Base-by-base conservation (phyloP, 2,888 invertebrate genomes). In the Chaetogeoica ovagalla region DNA sequence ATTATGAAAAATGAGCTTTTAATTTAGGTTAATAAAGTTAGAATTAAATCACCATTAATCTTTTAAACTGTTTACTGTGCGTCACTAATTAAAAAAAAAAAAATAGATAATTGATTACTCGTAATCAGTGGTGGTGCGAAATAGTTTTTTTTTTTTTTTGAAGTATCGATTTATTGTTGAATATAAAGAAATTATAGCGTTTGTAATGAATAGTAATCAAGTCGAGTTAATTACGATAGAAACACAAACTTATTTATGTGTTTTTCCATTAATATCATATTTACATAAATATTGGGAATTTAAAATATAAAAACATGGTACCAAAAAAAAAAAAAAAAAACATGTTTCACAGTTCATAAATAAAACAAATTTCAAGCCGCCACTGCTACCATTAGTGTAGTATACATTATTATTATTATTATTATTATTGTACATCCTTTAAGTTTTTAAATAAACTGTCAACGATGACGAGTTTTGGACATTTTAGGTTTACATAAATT, bases 61-160 rank as follows among this genome's bases (percentile, higher is more conserved):
- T 57, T 48, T 75, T n/a, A 66, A n/a, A 43, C 7, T 66, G 59
- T 43, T 59, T 43, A 66, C 75, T 75, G 75, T 75, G 75, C 75
- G 48, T 75, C 66, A 75, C 30, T 68, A 23, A 75, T 30, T 15
- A 66, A 43, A 9, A 48, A 48, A 48, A 13, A 48, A 48, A 48
- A 75, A 23, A 75, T 75, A 57, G 74, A 65, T 39, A 21, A 55
- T 65, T 74, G 9, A 59, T 75, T 19, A 75, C 15, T 75, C 9
- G 48, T n/a, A 48, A 48, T 59, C 30, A 30, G 43, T 75, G 66
- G 75, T 75, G 57, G 52, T 39, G n/a, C 9, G 21, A 48, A 63
- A 4, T 66, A 66, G 7, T 30, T 75, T 57, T 43, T 75, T 23
- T 23, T 30, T 75, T 57, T 43, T 75, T 23, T 23, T 66, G 21